A percentile compares a stretch with the other conserved stretches of the same genome.
Evolutionary conservation across 2,888 invertebrate genomes (phyloP).

Genomic region (Ephialtes manifestator): DNA sequence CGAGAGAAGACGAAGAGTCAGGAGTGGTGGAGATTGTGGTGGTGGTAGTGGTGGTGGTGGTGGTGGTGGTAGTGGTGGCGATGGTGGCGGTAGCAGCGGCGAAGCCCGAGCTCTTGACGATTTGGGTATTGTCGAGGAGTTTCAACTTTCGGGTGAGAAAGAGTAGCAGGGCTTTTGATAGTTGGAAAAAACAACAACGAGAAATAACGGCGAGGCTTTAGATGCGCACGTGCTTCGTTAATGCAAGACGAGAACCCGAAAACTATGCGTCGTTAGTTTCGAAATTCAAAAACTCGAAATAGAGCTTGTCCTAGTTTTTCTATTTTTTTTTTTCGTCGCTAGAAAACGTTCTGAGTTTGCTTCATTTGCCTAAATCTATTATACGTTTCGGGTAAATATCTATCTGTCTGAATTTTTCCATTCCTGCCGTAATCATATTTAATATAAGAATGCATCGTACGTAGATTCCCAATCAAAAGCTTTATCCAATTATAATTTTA

Average conservation of each 20-base stretch:
- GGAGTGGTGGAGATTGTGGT: conserved; percentile 48
- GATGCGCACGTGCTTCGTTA: conserved; percentile 22
- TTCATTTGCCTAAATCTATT: too few relatives aligned
- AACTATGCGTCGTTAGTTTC: conserved; percentile 36
- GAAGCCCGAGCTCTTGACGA: conserved; percentile 44
- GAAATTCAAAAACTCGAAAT: conserved; percentile 50
- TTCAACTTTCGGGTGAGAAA: conserved; percentile 65
- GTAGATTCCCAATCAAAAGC: too few relatives aligned
- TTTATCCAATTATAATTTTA: too few relatives aligned
- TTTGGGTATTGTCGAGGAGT: conserved; percentile 64
- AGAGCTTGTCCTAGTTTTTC: conserved; percentile 33
- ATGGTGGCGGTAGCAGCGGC: conserved; percentile 21
- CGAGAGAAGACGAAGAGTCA: conserved; percentile 65
- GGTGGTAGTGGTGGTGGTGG: neutral
- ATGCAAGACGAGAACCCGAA: conserved; percentile 37
- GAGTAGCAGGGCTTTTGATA: neutral
- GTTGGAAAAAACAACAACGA: conserved; percentile 2
- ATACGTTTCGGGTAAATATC: too few relatives aligned
- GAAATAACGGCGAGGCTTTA: neutral
- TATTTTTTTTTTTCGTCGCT: conserved; percentile 2
- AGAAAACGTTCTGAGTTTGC: too few relatives aligned
- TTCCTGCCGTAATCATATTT: too few relatives aligned
- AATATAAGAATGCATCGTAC: too few relatives aligned
- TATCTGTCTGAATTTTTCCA: too few relatives aligned
- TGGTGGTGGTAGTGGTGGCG: neutral